phyloP scores from a whole-genome alignment of 2,888 invertebrate species.

The Eupeodes latifasciatus region DNA sequence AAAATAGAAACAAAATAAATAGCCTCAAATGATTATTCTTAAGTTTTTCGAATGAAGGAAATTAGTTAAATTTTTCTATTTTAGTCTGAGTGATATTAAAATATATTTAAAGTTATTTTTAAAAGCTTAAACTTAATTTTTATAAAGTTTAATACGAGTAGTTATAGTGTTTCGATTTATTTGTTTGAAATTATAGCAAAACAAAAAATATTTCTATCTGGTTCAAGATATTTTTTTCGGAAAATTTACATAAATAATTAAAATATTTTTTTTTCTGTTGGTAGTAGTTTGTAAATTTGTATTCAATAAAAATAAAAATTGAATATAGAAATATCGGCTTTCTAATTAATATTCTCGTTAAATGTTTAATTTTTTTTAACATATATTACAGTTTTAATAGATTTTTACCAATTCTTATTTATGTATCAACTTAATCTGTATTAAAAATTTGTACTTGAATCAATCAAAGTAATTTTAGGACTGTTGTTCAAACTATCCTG shows the following conservation, averaged over 20 bases:
- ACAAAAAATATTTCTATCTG: constrained; percentile 13
- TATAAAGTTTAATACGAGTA: constrained; percentile 8
- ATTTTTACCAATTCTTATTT: not conserved
- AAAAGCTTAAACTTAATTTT: not conserved
- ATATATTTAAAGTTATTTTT: not conserved
- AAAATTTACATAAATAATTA: not conserved
- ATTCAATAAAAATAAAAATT: not conserved
- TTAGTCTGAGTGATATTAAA: constrained; percentile 4
- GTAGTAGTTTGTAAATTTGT: constrained; percentile 22
- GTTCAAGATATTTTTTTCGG: constrained; percentile 3
- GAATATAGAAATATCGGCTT: constrained; percentile 20
- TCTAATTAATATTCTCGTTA: constrained; percentile 11
- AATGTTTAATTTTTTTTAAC: not conserved
- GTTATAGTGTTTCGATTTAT: constrained; percentile 5
- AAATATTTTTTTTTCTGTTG: constrained; percentile 9
- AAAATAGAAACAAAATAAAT: not conserved
- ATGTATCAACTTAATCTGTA: constrained; percentile 3
- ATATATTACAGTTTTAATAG: not conserved
- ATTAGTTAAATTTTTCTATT: not conserved
- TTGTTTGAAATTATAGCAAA: not conserved
- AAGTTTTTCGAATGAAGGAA: not conserved
- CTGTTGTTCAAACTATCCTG: no score
- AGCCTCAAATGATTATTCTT: not conserved
- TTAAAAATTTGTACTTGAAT: not conserved
- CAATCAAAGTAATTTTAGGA: no score